Percentiles rank a stretch among this genome's conserved stretches.
phyloP scores from a whole-genome alignment of 2,797 vertebrate genomes.

The Trematomus bernacchii region DNA sequence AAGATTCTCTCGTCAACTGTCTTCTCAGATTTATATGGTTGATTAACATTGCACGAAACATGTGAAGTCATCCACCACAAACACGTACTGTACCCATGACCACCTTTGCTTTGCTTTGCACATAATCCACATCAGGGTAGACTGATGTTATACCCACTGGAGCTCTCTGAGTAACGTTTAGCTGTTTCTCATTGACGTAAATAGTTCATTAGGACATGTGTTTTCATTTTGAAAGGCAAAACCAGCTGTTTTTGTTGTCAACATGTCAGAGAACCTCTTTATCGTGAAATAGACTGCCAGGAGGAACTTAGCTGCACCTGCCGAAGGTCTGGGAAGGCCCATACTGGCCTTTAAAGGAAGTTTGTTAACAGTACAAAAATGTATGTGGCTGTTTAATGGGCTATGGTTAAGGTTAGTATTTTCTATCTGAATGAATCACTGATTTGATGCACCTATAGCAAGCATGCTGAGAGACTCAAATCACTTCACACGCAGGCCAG shows the following conservation, averaged over 20 bases:
- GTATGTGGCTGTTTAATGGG: not conserved
- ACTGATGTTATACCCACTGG: not conserved
- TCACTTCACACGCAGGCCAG: constrained; percentile 17
- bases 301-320: not conserved
- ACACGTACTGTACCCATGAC: not conserved
- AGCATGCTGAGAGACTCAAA: not conserved
- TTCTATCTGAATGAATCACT: not conserved
- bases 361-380: not conserved
- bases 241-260: constrained; percentile 2
- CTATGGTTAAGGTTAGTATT: not conserved
- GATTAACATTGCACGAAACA: constrained; percentile 5
- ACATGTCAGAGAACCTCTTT: not conserved
- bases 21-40: constrained; percentile 10
- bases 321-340: not conserved
- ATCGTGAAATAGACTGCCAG: not conserved
- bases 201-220: constrained; percentile 8
- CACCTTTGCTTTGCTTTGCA: constrained; percentile 20
- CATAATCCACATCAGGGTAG: not conserved
- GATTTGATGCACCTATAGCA: constrained; percentile 1
- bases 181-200: constrained; percentile 7
- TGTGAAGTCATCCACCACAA: constrained; percentile 8
- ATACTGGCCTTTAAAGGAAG: not conserved
- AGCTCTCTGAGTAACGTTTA: constrained; percentile 6
- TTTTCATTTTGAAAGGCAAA: constrained; percentile 16
- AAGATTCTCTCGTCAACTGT: not conserved